These are phyloP conservation scores for Panonychus citri DNA, from an alignment of 1,140 invertebrate genomes.

Conservation along the genomic window DNA sequence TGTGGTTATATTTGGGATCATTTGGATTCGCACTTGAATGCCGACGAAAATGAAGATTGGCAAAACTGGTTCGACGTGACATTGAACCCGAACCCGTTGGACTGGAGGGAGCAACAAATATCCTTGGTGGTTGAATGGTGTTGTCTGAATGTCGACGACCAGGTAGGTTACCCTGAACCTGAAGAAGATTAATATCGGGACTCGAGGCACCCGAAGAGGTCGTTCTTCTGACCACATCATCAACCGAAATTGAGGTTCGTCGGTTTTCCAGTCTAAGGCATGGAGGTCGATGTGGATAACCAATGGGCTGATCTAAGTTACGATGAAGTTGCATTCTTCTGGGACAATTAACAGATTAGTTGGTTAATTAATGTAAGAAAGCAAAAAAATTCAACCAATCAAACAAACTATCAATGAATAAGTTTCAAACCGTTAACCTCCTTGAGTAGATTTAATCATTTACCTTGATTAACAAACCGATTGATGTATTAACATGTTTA, in stretches of 20 bases:
- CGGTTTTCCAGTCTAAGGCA: slow-evolving; percentile 16
- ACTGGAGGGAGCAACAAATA: slow-evolving; percentile 18
- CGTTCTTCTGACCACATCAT: slow-evolving; percentile 14
- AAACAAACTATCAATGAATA: too few relatives aligned
- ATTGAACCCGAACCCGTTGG: slow-evolving; percentile 34
- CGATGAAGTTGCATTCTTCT: background rate
- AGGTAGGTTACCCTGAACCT: slow-evolving; percentile 45
- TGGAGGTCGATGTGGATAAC: slow-evolving; percentile 17
- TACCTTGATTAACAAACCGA: too few relatives aligned
- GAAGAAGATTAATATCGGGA: slow-evolving; percentile 60
- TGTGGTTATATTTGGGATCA: slow-evolving; percentile 7
- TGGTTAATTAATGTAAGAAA: too few relatives aligned
- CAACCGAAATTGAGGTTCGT: slow-evolving; percentile 18
- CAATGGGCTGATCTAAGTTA: slow-evolving; percentile 2
- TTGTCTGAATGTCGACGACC: slow-evolving; percentile 69
- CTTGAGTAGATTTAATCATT: too few relatives aligned
- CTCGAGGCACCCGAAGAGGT: slow-evolving; percentile 37
- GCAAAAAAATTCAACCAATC: too few relatives aligned
- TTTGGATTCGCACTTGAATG: slow-evolving; percentile 13
- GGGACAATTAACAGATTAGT: background rate
- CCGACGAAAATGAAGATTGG: slow-evolving; percentile 11
- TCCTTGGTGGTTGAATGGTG: slow-evolving; percentile 58
- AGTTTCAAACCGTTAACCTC: too few relatives aligned
- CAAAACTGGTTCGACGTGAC: slow-evolving; percentile 3
- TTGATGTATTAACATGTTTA: too few relatives aligned